Percentiles rank a stretch among this genome's conserved stretches.
Conservation (phyloP, 2,797 vertebrate genomes). For the Pseudochirops cupreus region DNA sequence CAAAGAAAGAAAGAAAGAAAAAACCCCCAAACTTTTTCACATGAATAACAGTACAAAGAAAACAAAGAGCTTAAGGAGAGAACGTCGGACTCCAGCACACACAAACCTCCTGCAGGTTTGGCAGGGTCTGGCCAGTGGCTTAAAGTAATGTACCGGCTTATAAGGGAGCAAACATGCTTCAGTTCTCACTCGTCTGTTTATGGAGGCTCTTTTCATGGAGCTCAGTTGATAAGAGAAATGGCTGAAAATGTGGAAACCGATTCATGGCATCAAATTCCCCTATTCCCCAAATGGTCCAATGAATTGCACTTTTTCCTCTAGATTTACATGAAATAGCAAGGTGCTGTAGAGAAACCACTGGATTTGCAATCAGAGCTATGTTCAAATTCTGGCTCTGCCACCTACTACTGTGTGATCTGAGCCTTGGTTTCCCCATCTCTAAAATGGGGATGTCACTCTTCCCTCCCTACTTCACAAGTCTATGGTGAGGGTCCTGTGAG, state of each 20-base stretch:
- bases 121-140: neutral
- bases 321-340: neutral
- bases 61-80: neutral
- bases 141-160: neutral
- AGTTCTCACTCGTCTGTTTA: neutral
- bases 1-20: conserved; percentile 52
- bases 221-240: neutral
- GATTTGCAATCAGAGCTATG: neutral
- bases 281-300: neutral
- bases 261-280: neutral
- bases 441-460: neutral
- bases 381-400: neutral
- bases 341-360: neutral
- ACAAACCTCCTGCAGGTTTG: neutral
- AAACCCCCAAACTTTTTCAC: conserved; percentile 21
- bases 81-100: neutral
- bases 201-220: neutral
- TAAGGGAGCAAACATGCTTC: neutral
- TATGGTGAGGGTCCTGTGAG: neutral
- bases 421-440: neutral
- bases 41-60: conserved; percentile 52
- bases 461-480: neutral
- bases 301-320: neutral
- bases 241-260: conserved; percentile 2
- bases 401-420: neutral